These are phyloP conservation scores for Myodes glareolus DNA, from an alignment of 2,113 vertebrate species.

Conservation along the genomic window DNA sequence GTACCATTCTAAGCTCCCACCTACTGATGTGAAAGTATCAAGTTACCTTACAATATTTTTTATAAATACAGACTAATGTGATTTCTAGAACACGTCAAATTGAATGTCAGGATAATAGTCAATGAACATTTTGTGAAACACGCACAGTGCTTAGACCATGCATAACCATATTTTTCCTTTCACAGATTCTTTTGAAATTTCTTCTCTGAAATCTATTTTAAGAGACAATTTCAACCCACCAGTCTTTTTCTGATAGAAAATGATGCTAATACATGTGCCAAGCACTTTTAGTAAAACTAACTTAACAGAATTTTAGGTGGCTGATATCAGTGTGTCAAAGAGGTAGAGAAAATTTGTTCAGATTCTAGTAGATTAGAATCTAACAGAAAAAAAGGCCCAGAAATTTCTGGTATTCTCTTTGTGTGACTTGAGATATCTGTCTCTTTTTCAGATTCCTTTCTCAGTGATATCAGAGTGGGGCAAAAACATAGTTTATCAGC, in stretches of 20 bases:
- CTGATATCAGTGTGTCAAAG: background rate
- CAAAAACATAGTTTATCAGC: background rate
- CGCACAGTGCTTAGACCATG: background rate
- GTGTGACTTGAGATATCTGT: background rate
- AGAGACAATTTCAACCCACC: background rate
- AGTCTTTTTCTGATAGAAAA: background rate
- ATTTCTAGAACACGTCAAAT: background rate
- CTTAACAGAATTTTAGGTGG: background rate
- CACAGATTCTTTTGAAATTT: background rate
- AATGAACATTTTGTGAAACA: background rate
- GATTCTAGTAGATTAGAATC: background rate
- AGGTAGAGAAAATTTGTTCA: background rate
- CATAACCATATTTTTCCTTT: background rate
- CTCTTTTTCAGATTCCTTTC: background rate
- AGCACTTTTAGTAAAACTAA: slow-evolving; percentile 20
- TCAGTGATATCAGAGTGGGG: background rate
- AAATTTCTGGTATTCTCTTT: background rate
- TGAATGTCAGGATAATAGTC: background rate
- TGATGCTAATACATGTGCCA: background rate
- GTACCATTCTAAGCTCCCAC: background rate
- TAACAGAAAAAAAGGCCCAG: background rate
- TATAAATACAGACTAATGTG: background rate
- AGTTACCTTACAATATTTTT: background rate
- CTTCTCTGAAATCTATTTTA: background rate
- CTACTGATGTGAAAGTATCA: slow-evolving; percentile 2